Evolutionary conservation across 2,888 invertebrate genomes (phyloP).

Genomic region (Eupithecia subfuscata): DNA sequence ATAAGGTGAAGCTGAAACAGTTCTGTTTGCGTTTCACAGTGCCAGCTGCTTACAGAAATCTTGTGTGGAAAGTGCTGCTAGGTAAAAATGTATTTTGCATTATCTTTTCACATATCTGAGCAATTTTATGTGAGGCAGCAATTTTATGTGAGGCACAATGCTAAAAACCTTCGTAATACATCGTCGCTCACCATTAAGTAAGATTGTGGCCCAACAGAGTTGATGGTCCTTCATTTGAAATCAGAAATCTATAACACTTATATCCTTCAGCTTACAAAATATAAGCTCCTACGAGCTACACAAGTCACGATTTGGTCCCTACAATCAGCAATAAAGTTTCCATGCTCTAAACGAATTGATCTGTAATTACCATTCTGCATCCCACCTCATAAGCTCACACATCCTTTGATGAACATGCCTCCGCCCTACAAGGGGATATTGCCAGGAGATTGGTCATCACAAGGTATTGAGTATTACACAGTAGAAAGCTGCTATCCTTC

Average conservation of each 20-base stretch:
- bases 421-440: not conserved
- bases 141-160: not conserved
- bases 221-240: not conserved
- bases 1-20: conserved; percentile 90
- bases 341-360: too few relatives aligned
- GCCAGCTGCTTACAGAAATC: conserved; percentile 90
- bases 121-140: not conserved
- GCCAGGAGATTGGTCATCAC: too few relatives aligned
- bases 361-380: too few relatives aligned
- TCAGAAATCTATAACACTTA: too few relatives aligned
- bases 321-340: too few relatives aligned
- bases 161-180: not conserved
- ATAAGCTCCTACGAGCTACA: too few relatives aligned
- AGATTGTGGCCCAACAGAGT: not conserved
- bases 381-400: too few relatives aligned
- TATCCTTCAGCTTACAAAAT: too few relatives aligned
- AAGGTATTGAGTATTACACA: not conserved
- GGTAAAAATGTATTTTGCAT: conserved; percentile 72
- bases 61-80: conserved; percentile 94
- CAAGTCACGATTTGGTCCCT: too few relatives aligned
- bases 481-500: not conserved
- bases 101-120: not conserved
- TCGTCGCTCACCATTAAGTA: not conserved
- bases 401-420: not conserved
- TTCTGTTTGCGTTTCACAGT: conserved; percentile 94